phyloP scores from a whole-genome alignment of 2,888 invertebrate species.

The Oscheius myriophilus region DNA sequence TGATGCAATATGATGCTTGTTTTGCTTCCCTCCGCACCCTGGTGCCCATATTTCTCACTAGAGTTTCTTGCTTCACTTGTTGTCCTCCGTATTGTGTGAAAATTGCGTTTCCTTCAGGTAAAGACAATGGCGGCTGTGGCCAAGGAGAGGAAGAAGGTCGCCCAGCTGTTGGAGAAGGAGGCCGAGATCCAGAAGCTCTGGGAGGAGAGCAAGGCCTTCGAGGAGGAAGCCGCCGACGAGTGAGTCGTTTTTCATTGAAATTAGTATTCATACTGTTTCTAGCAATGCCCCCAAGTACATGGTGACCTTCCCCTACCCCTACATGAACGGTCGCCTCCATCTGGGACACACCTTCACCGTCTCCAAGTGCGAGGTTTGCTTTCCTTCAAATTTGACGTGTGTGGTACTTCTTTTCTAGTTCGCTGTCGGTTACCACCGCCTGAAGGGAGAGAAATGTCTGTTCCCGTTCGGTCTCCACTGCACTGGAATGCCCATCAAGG shows the following conservation, averaged over 20 bases:
- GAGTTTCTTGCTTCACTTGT: neutral
- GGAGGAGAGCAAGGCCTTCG: slow-evolving; percentile 84
- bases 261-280: slow-evolving; percentile 20
- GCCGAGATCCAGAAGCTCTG: slow-evolving; percentile 85
- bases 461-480: slow-evolving; percentile 99
- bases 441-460: slow-evolving; percentile 87
- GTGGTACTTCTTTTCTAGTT: slow-evolving; percentile 77
- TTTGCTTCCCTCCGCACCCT: too few species aligned
- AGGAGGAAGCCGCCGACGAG: slow-evolving; percentile 81
- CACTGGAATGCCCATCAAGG: slow-evolving; percentile 99
- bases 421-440: slow-evolving; percentile 87
- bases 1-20: neutral
- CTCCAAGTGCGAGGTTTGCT: slow-evolving; percentile 88
- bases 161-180: slow-evolving; percentile 75
- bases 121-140: slow-evolving; percentile 36
- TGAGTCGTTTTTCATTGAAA: slow-evolving; percentile 31
- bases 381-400: slow-evolving; percentile 19
- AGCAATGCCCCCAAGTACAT: slow-evolving; percentile 80
- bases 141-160: slow-evolving; percentile 56
- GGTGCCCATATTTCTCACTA: neutral
- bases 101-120: neutral
- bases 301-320: slow-evolving; percentile 95
- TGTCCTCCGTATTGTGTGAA: neutral
- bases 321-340: slow-evolving; percentile 98
- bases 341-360: slow-evolving; percentile 95